These are phyloP conservation scores for Agriopis leucophaearia DNA, from an alignment of 2,888 invertebrate species.

Conservation along the genomic window DNA sequence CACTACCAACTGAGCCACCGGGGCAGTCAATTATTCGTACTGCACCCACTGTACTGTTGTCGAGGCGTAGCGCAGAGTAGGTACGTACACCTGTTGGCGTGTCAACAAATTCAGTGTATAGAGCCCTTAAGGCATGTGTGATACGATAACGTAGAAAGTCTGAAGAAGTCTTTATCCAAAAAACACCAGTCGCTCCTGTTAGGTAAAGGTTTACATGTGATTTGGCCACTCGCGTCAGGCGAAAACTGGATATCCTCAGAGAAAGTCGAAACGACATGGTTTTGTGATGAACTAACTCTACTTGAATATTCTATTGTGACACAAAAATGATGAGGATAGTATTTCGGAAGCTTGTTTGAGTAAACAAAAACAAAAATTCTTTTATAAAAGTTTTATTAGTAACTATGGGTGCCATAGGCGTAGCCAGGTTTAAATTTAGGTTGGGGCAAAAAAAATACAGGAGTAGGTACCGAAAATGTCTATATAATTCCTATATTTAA, in stretches of 20 bases:
- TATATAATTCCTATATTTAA: too few species aligned
- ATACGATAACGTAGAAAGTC: background rate
- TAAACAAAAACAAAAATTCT: background rate
- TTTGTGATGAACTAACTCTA: slow-evolving; percentile 5
- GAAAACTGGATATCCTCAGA: background rate
- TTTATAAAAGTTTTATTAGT: too few species aligned
- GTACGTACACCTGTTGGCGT: too few species aligned
- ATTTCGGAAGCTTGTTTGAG: background rate
- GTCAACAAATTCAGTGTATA: background rate
- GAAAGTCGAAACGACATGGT: slow-evolving; percentile 1
- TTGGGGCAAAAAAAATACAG: too few species aligned
- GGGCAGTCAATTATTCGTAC: too few species aligned
- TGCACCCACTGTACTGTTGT: too few species aligned
- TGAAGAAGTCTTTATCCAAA: background rate
- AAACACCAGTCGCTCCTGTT: background rate
- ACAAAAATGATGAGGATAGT: background rate
- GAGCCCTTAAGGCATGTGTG: background rate
- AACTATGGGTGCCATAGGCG: too few species aligned
- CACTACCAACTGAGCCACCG: too few species aligned
- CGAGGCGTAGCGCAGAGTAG: too few species aligned
- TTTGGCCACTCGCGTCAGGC: background rate
- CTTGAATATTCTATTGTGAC: background rate
- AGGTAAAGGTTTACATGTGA: background rate
- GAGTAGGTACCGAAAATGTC: too few species aligned
- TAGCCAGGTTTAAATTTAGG: too few species aligned